Base-by-base conservation (phyloP, 2,888 invertebrate genomes). In the Griposia aprilina region DNA sequence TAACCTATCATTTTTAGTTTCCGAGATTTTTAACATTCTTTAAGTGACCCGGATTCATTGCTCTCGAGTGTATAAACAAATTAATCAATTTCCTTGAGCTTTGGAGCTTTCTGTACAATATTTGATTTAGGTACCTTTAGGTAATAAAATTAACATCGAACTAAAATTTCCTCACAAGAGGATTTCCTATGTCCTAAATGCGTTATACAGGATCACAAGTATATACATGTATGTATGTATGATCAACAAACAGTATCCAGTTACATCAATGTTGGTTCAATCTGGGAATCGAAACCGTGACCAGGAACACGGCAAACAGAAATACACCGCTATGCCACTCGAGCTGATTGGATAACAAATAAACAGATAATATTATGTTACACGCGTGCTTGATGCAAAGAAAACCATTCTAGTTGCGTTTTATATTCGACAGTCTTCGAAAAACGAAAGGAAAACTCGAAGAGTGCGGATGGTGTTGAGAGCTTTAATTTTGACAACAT, bases 231-330 rank as follows among this genome's bases (percentile, higher is more conserved):
- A 26, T 30, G n/a, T 65, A 48, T 52, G 55, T 70, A 66, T 48
- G 66, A 57, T 48, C 67, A 83, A 79, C 82, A 80, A 82, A 84
- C 84, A 82, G 36, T 66, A 57, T 59, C 81, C 59, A 68, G 55
- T 52, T 59, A 84, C 59, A 69, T 23, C 80, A 80, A 84, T 82
- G 62, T 82, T 82, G 45, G 80, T 74, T 82, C 66, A 80, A 80
- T 82, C 66, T 67, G 66, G 70, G 82, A 84, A 84, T 84, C 80
- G 80, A 84, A 80, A 74, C 84, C 69, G 66, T 84, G 73, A 80
- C 82, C 80, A 55, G 57, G 60, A 59, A 26, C 70, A 50, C 23
- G 48, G 68, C 79, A 82, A 84, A 70, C 60, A 80, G 84, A 57
- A 79, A 70, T n/a, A 80, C 80, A 70, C 73, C 73, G 74, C 80